phyloP scores from a whole-genome alignment of 1,140 invertebrate species.

The Plodia interpunctella region DNA sequence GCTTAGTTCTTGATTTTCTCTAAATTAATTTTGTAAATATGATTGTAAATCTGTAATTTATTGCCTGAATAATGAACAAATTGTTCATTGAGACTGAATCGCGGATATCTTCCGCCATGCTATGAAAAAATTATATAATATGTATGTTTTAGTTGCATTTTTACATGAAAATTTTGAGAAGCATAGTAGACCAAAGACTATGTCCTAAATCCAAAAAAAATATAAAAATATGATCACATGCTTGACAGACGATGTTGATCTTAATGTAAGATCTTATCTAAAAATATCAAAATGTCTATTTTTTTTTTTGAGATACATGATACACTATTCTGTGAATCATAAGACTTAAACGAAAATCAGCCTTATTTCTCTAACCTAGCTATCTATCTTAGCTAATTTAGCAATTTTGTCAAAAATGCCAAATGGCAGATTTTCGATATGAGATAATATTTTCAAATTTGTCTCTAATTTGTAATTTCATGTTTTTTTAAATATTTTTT shows the following conservation, averaged over 20 bases:
- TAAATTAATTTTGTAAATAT: slow-evolving; percentile 11
- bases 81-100: slow-evolving; percentile 6
- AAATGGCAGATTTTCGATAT: no score
- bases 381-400: no score
- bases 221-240: not conserved
- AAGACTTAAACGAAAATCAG: no score
- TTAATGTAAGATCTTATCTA: not conserved
- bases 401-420: no score
- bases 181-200: slow-evolving; percentile 10
- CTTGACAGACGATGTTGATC: not conserved
- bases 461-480: no score
- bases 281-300: not conserved
- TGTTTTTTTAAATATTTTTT: no score
- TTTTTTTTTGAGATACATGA: not conserved
- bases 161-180: not conserved
- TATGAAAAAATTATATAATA: slow-evolving; percentile 7
- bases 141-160: not conserved
- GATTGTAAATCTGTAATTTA: slow-evolving; percentile 10
- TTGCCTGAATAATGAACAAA: slow-evolving; percentile 9
- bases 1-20: slow-evolving; percentile 1
- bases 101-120: not conserved
- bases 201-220: not conserved
- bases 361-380: no score
- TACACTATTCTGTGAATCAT: no score
- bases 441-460: no score